Percentiles rank a stretch among this genome's conserved stretches.
Evolutionary conservation across 1,140 invertebrate genomes (phyloP).

Genomic region (Pygmarrhopalites habei): DNA sequence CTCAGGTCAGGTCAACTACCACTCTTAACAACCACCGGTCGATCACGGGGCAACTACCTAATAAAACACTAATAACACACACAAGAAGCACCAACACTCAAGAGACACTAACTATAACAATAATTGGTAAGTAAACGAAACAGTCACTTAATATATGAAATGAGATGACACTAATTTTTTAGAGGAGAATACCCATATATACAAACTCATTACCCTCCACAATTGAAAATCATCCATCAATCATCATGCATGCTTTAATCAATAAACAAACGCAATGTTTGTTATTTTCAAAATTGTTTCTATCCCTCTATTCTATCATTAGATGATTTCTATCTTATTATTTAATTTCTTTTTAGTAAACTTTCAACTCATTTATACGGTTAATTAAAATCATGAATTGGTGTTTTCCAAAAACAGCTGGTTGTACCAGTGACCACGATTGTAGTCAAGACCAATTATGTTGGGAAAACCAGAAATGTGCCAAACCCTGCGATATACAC

Average conservation of each 20-base stretch:
- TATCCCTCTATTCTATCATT: too few species aligned
- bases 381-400: too few species aligned
- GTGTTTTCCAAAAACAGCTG: conserved; percentile 33
- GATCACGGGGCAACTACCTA: too few species aligned
- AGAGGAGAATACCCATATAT: not conserved
- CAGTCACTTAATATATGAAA: too few species aligned
- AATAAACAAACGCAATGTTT: too few species aligned
- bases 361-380: too few species aligned
- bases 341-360: too few species aligned
- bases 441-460: conserved; percentile 51
- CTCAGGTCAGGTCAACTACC: too few species aligned
- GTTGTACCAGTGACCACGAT: conserved; percentile 44
- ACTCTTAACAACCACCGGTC: too few species aligned
- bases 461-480: conserved; percentile 49
- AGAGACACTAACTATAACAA: conserved; percentile 7
- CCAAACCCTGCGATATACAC: conserved; percentile 49
- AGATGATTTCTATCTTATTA: too few species aligned
- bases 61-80: conserved; percentile 8
- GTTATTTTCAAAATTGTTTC: too few species aligned
- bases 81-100: conserved; percentile 5
- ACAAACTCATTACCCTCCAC: not conserved
- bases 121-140: conserved; percentile 1
- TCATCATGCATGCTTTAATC: conserved; percentile 6
- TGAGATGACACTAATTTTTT: conserved; percentile 5
- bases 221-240: not conserved